Conservation (phyloP, 2,113 vertebrate species). For the Pedetes capensis region DNA sequence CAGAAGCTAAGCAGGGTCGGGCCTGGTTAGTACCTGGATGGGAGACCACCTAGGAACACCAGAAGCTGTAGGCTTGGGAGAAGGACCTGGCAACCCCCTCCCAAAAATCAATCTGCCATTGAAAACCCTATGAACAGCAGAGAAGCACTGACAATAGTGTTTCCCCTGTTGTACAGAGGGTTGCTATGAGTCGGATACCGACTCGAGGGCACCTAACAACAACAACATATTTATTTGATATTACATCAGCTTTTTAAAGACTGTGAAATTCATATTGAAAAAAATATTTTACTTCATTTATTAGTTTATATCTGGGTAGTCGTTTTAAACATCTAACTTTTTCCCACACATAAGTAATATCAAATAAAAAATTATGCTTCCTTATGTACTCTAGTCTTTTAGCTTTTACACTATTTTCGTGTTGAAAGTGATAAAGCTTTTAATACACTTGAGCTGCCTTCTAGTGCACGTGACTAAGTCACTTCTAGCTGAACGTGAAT, state of each 20-base stretch:
- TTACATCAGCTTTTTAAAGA: background rate
- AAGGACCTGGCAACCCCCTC: no score
- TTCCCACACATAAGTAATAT: background rate
- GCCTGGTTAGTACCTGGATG: no score
- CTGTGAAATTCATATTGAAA: background rate
- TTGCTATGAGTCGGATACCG: no score
- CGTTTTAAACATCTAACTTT: constrained; percentile 24
- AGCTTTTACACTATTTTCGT: background rate
- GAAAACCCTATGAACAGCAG: no score
- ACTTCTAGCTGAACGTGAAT: constrained; percentile 23
- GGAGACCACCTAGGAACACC: no score
- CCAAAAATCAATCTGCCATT: no score
- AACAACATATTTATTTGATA: constrained; percentile 29
- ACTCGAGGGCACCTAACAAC: no score
- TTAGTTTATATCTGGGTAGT: background rate
- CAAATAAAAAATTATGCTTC: background rate
- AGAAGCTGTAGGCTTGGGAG: no score
- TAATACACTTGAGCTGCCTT: constrained; percentile 18
- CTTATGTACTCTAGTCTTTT: background rate
- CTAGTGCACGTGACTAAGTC: constrained; percentile 32
- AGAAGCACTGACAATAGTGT: no score
- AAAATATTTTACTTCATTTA: constrained; percentile 10
- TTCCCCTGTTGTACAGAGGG: no score
- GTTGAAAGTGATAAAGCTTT: constrained; percentile 48
- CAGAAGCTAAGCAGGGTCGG: no score